Evolutionary conservation across 1,140 invertebrate genomes (phyloP), one percentile per base, ranked within the genome.

Genomic region (Zaprionus kolodkinae): DNA sequence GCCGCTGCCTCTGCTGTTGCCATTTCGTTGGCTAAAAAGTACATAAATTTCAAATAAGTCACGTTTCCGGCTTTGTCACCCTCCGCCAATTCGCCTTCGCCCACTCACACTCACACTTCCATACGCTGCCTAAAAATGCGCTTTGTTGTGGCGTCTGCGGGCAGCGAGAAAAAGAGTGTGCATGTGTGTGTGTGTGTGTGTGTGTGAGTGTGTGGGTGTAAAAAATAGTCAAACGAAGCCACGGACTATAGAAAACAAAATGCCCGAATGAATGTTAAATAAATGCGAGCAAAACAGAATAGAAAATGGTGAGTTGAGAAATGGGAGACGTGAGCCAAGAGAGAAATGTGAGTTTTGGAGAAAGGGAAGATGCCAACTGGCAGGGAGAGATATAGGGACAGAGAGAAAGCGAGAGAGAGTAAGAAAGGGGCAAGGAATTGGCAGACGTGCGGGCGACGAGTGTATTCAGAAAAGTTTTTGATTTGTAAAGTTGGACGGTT

Each of bases 1-100:
- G n/a, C n/a, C n/a, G n/a, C n/a, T n/a, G n/a, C n/a, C n/a, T n/a
- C n/a, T 57, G 27, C 43, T 54, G 72, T 64, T 55, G 25, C 43
- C 61, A 64, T 67, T 72, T 68, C 68, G 74, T 80, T 76, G 55
- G 75, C 65, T 85, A 85, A 89, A 89, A 89, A 85, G 86, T 89
- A 89, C 81, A 89, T 89, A 89, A 89, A 89, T 89, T 81, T 85
- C 60, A 67, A 89, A 89, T 89, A 89, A 89, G 81, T 89, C 85
- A 89, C 85, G 85, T 89, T 88, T 89, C 78, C 78, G 81, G 80
- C 67, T 78, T 79, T 80, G 72, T 73, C 65, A 12, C 50, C 81
- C 50, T n/a, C 62, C 15, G 38, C 61, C 71, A 50, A 59, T 27
- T 21, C 52, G 45, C n/a, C 45, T 56, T 10, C 11, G 35, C 40